These are phyloP conservation scores for Xiphorhynchus elegans DNA, from an alignment of 2,113 vertebrate genomes.

Conservation along the genomic window DNA sequence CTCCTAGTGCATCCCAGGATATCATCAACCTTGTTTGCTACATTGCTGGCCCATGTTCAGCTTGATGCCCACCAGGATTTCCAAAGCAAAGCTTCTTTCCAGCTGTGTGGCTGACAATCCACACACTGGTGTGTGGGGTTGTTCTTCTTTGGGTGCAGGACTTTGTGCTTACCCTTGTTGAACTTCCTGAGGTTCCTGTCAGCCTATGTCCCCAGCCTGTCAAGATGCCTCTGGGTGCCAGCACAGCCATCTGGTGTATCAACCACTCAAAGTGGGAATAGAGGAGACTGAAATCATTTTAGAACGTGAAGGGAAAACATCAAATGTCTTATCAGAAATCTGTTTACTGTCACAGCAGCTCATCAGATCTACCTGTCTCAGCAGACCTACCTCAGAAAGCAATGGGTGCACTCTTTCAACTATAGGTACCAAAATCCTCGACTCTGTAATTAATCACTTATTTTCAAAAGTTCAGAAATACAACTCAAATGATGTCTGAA, in stretches of 20 bases:
- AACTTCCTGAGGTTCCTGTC: neutral
- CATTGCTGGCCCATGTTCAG: neutral
- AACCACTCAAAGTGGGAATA: neutral
- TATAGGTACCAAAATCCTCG: neutral
- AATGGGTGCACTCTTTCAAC: neutral
- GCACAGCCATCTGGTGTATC: neutral
- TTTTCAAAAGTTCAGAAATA: neutral
- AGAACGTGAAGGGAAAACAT: neutral
- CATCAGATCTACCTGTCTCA: too few species aligned
- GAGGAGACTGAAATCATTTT: neutral
- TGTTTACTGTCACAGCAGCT: neutral
- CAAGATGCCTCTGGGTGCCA: neutral
- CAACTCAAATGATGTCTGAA: neutral
- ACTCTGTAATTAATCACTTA: neutral
- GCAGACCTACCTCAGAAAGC: neutral
- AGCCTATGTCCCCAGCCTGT: neutral
- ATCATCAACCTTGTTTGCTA: neutral
- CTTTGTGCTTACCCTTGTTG: neutral
- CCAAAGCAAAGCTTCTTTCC: neutral
- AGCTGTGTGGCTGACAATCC: neutral
- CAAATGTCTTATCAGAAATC: neutral
- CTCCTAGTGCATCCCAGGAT: neutral
- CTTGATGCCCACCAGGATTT: neutral
- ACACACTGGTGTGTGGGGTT: neutral
- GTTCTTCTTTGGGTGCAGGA: neutral